Percentiles rank a stretch among this genome's conserved stretches.
phyloP scores from a whole-genome alignment of 2,888 invertebrate species.

The Chorisops tibialis region DNA sequence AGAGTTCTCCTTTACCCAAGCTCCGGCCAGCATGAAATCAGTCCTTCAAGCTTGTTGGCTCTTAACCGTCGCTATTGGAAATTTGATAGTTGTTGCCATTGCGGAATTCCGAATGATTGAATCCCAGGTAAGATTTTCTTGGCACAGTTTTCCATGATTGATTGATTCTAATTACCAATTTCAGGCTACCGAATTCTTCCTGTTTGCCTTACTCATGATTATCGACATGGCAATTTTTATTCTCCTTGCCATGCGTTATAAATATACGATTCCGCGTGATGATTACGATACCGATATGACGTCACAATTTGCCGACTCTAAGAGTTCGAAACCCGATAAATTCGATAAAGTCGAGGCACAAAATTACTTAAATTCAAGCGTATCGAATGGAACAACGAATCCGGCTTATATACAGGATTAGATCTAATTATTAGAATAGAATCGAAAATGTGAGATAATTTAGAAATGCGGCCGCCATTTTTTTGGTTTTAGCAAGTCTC shows the following conservation, averaged over 20 bases:
- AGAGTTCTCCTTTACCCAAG: conserved; percentile 93
- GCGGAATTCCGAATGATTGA: conserved; percentile 45
- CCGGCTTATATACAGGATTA: conserved; percentile 14
- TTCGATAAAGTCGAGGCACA: conserved; percentile 15
- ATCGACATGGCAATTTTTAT: conserved; percentile 79
- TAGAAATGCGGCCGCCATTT: no score
- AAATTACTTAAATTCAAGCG: conserved; percentile 7
- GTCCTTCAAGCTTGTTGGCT: conserved; percentile 90
- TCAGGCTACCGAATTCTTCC: conserved; percentile 80
- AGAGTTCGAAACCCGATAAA: conserved; percentile 11
- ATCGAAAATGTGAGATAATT: no score
- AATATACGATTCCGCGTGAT: conserved; percentile 58
- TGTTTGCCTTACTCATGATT: conserved; percentile 84
- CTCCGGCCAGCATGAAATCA: conserved; percentile 91
- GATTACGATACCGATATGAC: conserved; percentile 42
- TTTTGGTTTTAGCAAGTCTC: no score
- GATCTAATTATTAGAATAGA: background rate
- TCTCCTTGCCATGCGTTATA: conserved; percentile 75
- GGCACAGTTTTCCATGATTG: background rate
- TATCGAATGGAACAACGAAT: conserved; percentile 19
- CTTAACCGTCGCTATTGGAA: conserved; percentile 89
- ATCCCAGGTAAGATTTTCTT: conserved; percentile 40
- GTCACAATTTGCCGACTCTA: conserved; percentile 11
- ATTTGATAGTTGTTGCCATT: conserved; percentile 80
- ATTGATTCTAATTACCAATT: conserved; percentile 39